Percentiles rank a stretch among this genome's conserved stretches.
Evolutionary conservation across 2,888 invertebrate genomes (phyloP).

Genomic region (Acanthosepion lycidas): DNA sequence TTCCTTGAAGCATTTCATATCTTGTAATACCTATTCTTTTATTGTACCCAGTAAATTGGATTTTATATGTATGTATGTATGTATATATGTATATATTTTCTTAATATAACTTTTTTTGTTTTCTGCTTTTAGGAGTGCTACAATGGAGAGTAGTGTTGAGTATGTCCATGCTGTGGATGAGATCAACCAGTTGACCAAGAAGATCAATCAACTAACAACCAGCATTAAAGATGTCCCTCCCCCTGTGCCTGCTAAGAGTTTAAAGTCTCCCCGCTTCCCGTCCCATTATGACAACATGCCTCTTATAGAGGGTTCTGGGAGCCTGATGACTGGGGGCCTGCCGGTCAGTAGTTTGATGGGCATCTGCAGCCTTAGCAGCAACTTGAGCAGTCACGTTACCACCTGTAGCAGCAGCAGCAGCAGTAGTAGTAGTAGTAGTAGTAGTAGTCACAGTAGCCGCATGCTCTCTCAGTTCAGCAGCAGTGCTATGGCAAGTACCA

Average conservation of each 20-base stretch:
- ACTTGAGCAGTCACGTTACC: constrained; percentile 35
- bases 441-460: neutral
- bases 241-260: constrained; percentile 80
- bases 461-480: neutral
- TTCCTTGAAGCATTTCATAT: too few species aligned
- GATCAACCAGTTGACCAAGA: constrained; percentile 52
- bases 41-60: too few species aligned
- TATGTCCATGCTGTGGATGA: constrained; percentile 46
- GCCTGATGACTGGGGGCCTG: constrained; percentile 51
- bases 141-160: constrained; percentile 41
- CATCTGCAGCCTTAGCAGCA: neutral
- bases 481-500: constrained; percentile 41
- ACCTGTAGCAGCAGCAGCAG: constrained; percentile 45
- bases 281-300: constrained; percentile 84
- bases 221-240: constrained; percentile 74
- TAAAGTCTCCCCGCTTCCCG: constrained; percentile 79
- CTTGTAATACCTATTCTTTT: too few species aligned
- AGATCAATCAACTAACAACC: constrained; percentile 67
- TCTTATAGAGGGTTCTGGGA: constrained; percentile 49
- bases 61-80: too few species aligned
- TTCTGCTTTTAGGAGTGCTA: constrained; percentile 38
- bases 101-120: neutral
- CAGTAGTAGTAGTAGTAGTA: constrained; percentile 39
- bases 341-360: constrained; percentile 41
- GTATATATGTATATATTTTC: neutral